Evolutionary conservation across 2,888 invertebrate genomes (phyloP).

Genomic region (Andrena marginata): DNA sequence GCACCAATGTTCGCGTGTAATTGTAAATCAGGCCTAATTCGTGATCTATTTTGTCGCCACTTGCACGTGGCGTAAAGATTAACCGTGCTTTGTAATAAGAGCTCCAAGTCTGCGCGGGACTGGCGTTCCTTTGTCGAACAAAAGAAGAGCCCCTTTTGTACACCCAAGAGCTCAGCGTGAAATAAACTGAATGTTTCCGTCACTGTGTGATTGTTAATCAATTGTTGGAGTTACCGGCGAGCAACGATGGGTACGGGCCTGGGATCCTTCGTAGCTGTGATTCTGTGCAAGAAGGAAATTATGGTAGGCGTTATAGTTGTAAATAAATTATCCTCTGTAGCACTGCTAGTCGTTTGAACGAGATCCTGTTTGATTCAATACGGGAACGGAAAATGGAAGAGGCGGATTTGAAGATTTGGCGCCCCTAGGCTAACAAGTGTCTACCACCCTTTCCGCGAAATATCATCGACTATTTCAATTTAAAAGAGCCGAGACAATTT

Average conservation of each 20-base stretch:
- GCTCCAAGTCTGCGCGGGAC: neutral
- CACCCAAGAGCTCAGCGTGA: neutral
- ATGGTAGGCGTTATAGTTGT: slow-evolving; percentile 45
- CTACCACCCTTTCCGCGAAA: too few species aligned
- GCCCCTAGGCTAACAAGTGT: too few species aligned
- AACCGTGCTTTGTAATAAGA: neutral
- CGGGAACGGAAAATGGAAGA: neutral
- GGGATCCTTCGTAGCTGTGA: slow-evolving; percentile 11
- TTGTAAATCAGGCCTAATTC: slow-evolving; percentile 45
- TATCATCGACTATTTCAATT: too few species aligned
- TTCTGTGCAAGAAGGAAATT: slow-evolving; percentile 19
- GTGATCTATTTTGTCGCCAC: neutral
- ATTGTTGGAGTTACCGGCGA: slow-evolving; percentile 1
- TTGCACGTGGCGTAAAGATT: too few species aligned
- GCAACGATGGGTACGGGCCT: neutral
- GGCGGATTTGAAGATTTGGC: slow-evolving; percentile 12
- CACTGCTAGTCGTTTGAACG: slow-evolving; percentile 44
- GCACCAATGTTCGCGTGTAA: slow-evolving; percentile 29
- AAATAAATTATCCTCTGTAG: slow-evolving; percentile 52
- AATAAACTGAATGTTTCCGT: slow-evolving; percentile 1
- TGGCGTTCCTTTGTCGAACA: neutral
- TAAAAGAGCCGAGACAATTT: too few species aligned
- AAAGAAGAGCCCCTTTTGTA: neutral
- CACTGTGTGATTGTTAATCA: slow-evolving; percentile 16
- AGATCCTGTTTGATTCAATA: slow-evolving; percentile 14